These are phyloP conservation scores for Trematomus loennbergii DNA, from an alignment of 2,113 vertebrate species.

Conservation along the genomic window DNA sequence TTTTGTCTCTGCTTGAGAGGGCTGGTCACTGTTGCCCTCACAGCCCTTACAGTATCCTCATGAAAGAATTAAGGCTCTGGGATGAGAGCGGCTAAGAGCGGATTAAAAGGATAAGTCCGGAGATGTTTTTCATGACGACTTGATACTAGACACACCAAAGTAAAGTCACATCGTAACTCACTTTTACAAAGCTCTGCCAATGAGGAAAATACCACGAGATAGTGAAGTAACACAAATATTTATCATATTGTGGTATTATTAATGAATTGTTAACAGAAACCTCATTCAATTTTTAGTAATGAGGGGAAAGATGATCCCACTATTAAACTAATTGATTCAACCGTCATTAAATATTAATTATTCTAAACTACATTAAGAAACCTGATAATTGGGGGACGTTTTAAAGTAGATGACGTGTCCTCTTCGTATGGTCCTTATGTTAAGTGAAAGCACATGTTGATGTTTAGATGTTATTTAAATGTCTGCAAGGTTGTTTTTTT, in stretches of 20 bases:
- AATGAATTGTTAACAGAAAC: constrained; percentile 17
- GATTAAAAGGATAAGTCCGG: constrained; percentile 79
- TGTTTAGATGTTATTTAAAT: too few relatives aligned
- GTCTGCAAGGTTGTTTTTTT: neutral
- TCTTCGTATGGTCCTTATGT: neutral
- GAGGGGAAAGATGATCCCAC: constrained; percentile 23
- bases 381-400: constrained; percentile 36
- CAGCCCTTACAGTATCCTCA: constrained; percentile 43
- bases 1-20: constrained; percentile 20
- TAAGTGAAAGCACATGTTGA: too few relatives aligned
- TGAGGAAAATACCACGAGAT: constrained; percentile 22
- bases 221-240: neutral
- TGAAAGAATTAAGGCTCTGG: constrained; percentile 71
- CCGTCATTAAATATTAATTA: constrained; percentile 50
- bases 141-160: constrained; percentile 69
- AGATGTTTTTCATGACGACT: constrained; percentile 74
- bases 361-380: constrained; percentile 27
- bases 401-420: neutral
- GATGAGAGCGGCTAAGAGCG: constrained; percentile 73
- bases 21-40: constrained; percentile 32
- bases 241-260: constrained; percentile 1
- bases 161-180: constrained; percentile 49
- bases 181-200: constrained; percentile 40
- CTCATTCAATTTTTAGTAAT: constrained; percentile 35
- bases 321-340: constrained; percentile 37